These are phyloP conservation scores for Chaetodon trifasciatus DNA, from an alignment of 2,797 vertebrate genomes.

Conservation along the genomic window DNA sequence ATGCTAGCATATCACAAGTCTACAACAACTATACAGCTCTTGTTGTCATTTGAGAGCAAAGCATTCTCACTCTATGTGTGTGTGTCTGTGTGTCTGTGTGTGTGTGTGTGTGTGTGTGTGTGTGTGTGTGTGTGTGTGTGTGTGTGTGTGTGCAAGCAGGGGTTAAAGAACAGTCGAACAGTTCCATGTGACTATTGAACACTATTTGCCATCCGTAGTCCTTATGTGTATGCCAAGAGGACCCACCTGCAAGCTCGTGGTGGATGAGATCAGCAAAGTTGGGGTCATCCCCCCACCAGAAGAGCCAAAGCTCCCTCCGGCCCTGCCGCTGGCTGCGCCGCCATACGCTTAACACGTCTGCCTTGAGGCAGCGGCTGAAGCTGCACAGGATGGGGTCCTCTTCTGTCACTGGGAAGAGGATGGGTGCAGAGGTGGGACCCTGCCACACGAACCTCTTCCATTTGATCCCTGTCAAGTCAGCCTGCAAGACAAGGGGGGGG, in stretches of 20 bases:
- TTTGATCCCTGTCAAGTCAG: slow-evolving; percentile 99
- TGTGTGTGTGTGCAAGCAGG: too few species aligned
- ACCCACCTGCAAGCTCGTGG: slow-evolving; percentile 93
- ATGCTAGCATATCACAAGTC: too few species aligned
- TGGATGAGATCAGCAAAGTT: slow-evolving; percentile 97
- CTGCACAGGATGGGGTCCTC: slow-evolving; percentile 99
- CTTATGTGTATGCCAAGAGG: not conserved
- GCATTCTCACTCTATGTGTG: too few species aligned
- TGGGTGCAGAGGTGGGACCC: slow-evolving; percentile 96
- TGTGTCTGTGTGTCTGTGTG: too few species aligned
- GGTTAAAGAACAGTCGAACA: too few species aligned
- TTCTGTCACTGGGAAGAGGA: slow-evolving; percentile 97
- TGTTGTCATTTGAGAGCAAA: too few species aligned
- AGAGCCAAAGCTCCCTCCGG: slow-evolving; percentile 97
- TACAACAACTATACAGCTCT: too few species aligned
- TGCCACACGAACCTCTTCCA: slow-evolving; percentile 99
- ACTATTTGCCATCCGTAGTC: too few species aligned
- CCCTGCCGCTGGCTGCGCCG: slow-evolving; percentile 95
- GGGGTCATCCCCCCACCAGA: slow-evolving; percentile 99
- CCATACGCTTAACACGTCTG: slow-evolving; percentile 97
- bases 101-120: too few species aligned
- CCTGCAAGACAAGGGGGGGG: slow-evolving; percentile 79
- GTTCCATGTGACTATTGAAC: too few species aligned
- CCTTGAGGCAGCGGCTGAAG: slow-evolving; percentile 97
- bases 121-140: too few species aligned